phyloP scores from a whole-genome alignment of 2,113 vertebrate genomes.

The Gnathochromis pfefferi region DNA sequence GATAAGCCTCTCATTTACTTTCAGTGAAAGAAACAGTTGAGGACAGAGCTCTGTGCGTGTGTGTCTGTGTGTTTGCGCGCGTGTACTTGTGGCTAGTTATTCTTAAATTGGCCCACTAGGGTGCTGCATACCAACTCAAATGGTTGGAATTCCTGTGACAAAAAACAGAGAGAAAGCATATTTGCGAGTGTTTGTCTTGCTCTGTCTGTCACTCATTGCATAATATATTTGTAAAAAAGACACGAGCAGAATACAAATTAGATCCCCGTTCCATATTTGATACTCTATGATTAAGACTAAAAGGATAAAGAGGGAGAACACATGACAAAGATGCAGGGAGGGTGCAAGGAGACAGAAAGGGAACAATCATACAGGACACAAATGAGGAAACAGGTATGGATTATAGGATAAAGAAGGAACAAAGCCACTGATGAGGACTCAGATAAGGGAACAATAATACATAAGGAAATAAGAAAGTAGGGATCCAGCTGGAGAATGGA shows the following conservation, averaged over 20 bases:
- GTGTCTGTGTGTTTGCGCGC: background rate
- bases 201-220: background rate
- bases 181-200: background rate
- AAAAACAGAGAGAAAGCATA: background rate
- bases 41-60: background rate
- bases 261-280: background rate
- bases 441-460: background rate
- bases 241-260: background rate
- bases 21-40: conserved; percentile 6
- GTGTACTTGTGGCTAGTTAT: background rate
- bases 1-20: conserved; percentile 34
- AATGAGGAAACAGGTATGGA: background rate
- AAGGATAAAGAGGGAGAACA: background rate
- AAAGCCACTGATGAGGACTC: background rate
- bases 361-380: background rate
- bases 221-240: background rate
- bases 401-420: background rate
- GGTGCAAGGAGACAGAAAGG: background rate
- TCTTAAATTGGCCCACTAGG: conserved; percentile 25
- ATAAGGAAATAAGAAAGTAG: background rate
- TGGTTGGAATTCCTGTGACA: conserved; percentile 45
- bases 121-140: conserved; percentile 30
- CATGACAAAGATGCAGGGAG: background rate
- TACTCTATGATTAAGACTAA: background rate
- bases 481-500: background rate